phyloP scores from a whole-genome alignment of 1,140 invertebrate genomes.

The Oedothorax gibbosus region DNA sequence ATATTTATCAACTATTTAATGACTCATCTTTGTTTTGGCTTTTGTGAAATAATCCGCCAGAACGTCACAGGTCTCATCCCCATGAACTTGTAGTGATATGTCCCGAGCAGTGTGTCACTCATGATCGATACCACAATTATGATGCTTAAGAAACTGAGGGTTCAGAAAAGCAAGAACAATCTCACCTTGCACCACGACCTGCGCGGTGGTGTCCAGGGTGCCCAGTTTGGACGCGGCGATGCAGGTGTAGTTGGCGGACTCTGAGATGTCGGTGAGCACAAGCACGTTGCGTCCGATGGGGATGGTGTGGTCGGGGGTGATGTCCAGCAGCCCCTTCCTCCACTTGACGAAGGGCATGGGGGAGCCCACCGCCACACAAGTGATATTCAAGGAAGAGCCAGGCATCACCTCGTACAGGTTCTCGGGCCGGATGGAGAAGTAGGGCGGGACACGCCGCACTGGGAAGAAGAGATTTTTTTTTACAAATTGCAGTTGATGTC shows the following conservation, averaged over 20 bases:
- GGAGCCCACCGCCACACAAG: constrained; percentile 96
- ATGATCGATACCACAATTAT: no score
- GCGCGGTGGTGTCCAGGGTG: constrained; percentile 86
- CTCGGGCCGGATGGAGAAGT: constrained; percentile 92
- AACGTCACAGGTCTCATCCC: no score
- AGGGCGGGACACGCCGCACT: constrained; percentile 79
- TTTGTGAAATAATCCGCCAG: no score
- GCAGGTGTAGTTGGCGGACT: constrained; percentile 95
- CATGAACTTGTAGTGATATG: no score
- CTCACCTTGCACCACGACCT: constrained; percentile 87
- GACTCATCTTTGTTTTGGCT: no score
- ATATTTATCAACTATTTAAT: no score
- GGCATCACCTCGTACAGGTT: constrained; percentile 87
- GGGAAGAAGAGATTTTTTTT: no score
- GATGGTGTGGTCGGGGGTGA: constrained; percentile 74
- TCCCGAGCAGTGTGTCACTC: no score
- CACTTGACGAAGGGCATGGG: constrained; percentile 98
- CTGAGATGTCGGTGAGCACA: constrained; percentile 85
- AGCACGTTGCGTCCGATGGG: constrained; percentile 81
- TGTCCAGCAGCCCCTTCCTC: constrained; percentile 78
- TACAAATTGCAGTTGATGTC: no score
- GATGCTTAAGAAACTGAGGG: no score
- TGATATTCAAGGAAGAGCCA: constrained; percentile 89
- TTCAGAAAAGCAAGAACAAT: no score
- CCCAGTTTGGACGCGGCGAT: constrained; percentile 92